Conservation (phyloP, 2,797 vertebrate genomes). For the Astyanax mexicanus region DNA sequence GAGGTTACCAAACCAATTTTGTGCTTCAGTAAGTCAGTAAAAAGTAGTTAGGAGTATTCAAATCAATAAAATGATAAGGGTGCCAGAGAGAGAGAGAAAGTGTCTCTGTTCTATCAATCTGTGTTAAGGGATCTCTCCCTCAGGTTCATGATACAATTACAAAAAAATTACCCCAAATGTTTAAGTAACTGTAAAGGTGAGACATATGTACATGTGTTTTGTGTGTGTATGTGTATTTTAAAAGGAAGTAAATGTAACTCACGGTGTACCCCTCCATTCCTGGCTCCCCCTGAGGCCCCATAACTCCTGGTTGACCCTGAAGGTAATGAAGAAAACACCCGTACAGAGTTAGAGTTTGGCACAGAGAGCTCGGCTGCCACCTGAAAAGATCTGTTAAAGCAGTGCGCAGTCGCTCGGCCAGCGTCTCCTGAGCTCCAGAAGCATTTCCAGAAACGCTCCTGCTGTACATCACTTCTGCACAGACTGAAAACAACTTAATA, state of each 20-base stretch:
- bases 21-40: no score
- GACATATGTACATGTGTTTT: not conserved
- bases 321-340: slow-evolving; percentile 66
- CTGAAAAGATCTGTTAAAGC: slow-evolving; percentile 35
- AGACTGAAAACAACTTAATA: no score
- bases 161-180: not conserved
- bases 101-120: slow-evolving; percentile 29
- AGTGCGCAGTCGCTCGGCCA: not conserved
- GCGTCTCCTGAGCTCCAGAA: not conserved
- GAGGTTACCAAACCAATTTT: no score
- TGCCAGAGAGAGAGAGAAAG: no score
- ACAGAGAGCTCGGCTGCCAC: slow-evolving; percentile 7
- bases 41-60: no score
- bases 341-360: slow-evolving; percentile 30
- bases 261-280: slow-evolving; percentile 92
- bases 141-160: not conserved
- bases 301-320: slow-evolving; percentile 87
- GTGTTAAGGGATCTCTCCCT: not conserved
- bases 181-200: no score
- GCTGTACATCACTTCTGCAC: not conserved
- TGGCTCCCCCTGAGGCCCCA: slow-evolving; percentile 87
- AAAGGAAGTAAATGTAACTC: slow-evolving; percentile 59
- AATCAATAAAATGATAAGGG: no score
- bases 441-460: not conserved
- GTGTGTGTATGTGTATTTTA: slow-evolving; percentile 8